Evolutionary conservation across 2,113 vertebrate species (phyloP), one percentile per base, ranked within the genome.

Genomic region (Corythaixoides concolor): DNA sequence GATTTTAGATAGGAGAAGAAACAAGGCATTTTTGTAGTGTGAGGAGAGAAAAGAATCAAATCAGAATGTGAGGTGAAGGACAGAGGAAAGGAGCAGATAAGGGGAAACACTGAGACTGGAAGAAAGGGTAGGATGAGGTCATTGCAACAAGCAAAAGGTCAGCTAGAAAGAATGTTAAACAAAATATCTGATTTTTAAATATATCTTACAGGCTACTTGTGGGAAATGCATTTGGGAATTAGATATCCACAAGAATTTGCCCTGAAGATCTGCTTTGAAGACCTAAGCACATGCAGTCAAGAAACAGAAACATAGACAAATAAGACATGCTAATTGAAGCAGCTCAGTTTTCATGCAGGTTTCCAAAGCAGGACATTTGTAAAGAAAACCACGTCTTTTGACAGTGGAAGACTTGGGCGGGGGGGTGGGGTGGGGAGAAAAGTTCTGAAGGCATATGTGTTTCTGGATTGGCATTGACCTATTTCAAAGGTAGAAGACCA

Each of bases 161-260:
- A 90, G 45, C 39, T 75, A 95, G 84, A 93, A 95, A 90, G 90
- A 95, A 92, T 92, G 94, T 81, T 94, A 91, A 91, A 88, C 68
- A 92, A 97, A 96, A 90, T 95, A 95, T 69, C 83, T 96, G 77
- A 93, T 96, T 96, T 94, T 93, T 45, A 94, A 97, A 89, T 90
- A 72, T 76, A 77, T 87, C 77, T 96, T 96, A 88, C 64, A 96
- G 90, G 72, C 90, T 92, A 88, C 90, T 93, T 92, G 85, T 92
- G 89, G 91, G 73, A 93, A 95, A 83, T 84, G 56, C 91, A 78
- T 95, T 93, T 85, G 88, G 91, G 78, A 96, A 93, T 91, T 79
- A 83, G 84, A 96, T 96, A 93, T 90, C 85, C 93, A 94, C 88
- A 96, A 88, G 95, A 96, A 96, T 96, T 96, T 97, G 95, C 84